Evolutionary conservation across 2,797 vertebrate species (phyloP).

Genomic region (Martes flavigula): DNA sequence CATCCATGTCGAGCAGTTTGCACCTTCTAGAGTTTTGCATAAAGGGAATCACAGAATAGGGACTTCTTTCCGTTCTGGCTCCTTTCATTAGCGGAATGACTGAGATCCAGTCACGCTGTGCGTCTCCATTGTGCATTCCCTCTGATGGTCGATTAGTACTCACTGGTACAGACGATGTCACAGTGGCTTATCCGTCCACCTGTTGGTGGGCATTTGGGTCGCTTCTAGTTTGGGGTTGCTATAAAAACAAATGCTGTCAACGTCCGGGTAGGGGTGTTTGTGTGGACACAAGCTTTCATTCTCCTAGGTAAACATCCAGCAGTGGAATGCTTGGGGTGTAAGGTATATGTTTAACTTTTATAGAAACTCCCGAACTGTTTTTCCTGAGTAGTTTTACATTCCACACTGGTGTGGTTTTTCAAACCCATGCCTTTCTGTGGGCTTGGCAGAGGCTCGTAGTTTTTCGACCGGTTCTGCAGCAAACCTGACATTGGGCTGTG

Average conservation of each 20-base stretch:
- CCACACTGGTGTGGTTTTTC: neutral
- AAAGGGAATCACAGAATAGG: neutral
- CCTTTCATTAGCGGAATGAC: neutral
- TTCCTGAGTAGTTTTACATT: constrained; percentile 21
- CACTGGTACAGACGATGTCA: neutral
- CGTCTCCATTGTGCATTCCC: neutral
- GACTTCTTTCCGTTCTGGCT: neutral
- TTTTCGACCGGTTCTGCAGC: constrained; percentile 29
- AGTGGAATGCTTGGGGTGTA: neutral
- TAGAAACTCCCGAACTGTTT: constrained; percentile 32
- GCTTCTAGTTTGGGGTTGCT: neutral
- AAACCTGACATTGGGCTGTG: constrained; percentile 27
- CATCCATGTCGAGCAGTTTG: neutral
- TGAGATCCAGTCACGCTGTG: neutral
- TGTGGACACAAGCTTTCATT: neutral
- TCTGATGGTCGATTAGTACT: neutral
- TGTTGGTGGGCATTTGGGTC: neutral
- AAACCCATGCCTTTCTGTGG: constrained; percentile 5
- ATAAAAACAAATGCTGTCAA: neutral
- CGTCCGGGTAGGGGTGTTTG: neutral
- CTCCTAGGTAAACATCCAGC: neutral
- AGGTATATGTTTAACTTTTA: constrained; percentile 11
- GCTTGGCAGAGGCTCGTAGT: neutral
- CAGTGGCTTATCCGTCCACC: neutral
- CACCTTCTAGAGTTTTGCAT: constrained; percentile 7